A percentile compares a stretch with the other conserved stretches of the same genome.
Conservation (phyloP, 2,888 invertebrate genomes). For the Cryptocephalus moraei region DNA sequence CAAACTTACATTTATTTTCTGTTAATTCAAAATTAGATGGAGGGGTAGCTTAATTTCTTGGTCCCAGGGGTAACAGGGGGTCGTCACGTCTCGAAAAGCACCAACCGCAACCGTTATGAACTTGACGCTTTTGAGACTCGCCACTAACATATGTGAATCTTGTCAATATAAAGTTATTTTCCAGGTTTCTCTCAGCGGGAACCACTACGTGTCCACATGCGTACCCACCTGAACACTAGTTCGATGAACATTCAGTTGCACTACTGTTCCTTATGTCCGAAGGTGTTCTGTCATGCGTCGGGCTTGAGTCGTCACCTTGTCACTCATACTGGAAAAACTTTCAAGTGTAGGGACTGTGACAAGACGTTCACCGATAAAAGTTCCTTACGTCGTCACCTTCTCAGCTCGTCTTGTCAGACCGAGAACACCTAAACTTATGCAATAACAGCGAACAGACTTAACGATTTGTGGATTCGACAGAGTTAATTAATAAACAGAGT, state of each 20-base stretch:
- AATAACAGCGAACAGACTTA: no score
- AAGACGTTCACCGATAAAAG: conserved; percentile 63
- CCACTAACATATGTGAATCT: no score
- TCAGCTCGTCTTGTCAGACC: conserved; percentile 4
- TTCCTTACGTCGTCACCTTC: conserved; percentile 54
- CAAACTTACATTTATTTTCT: no score
- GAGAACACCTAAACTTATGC: no score
- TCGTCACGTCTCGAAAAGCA: no score
- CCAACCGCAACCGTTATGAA: no score
- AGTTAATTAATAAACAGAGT: no score
- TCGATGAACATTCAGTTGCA: conserved; percentile 50
- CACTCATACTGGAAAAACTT: conserved; percentile 54
- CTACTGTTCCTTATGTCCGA: conserved; percentile 55
- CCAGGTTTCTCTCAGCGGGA: conserved; percentile 57
- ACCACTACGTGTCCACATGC: conserved; percentile 53
- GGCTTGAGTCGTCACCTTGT: conserved; percentile 59
- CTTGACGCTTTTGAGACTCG: no score
- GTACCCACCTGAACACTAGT: conserved; percentile 46
- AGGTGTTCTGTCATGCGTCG: conserved; percentile 50
- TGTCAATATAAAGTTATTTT: neutral
- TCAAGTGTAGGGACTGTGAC: conserved; percentile 53
- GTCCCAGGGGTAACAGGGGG: no score
- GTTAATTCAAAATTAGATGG: no score
- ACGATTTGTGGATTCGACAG: no score
- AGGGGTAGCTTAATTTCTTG: no score